These are phyloP conservation scores for Patella caerulea DNA, from an alignment of 2,888 invertebrate genomes.

Conservation along the genomic window DNA sequence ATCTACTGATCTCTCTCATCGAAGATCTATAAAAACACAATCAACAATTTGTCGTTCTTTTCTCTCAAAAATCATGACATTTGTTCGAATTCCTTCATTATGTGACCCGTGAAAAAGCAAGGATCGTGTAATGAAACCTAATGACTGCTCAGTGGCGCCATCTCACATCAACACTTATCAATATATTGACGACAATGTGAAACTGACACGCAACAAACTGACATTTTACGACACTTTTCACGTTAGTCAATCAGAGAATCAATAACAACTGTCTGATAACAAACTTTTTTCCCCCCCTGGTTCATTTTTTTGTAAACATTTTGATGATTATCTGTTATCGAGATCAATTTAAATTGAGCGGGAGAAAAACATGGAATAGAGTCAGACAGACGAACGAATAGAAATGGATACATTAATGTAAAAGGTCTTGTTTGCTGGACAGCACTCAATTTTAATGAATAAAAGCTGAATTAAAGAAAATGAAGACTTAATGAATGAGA, in stretches of 20 bases:
- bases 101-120: background rate
- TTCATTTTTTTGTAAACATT: no score
- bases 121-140: constrained; percentile 2
- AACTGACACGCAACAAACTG: constrained; percentile 7
- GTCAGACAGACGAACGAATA: no score
- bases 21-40: no score
- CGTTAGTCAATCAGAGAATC: constrained; percentile 9
- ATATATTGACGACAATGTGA: background rate
- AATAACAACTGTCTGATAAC: background rate
- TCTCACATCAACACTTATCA: constrained; percentile 7
- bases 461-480: no score
- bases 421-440: no score
- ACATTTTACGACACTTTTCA: background rate
- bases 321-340: no score
- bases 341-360: no score
- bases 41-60: background rate
- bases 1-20: no score
- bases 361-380: no score
- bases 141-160: constrained; percentile 9
- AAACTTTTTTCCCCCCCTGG: background rate
- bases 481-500: no score
- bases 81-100: background rate
- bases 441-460: no score
- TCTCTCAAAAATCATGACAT: constrained; percentile 5
- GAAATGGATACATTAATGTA: no score